These are phyloP conservation scores for Arnoldichthys spilopterus DNA, from an alignment of 2,797 vertebrate species.

Conservation along the genomic window DNA sequence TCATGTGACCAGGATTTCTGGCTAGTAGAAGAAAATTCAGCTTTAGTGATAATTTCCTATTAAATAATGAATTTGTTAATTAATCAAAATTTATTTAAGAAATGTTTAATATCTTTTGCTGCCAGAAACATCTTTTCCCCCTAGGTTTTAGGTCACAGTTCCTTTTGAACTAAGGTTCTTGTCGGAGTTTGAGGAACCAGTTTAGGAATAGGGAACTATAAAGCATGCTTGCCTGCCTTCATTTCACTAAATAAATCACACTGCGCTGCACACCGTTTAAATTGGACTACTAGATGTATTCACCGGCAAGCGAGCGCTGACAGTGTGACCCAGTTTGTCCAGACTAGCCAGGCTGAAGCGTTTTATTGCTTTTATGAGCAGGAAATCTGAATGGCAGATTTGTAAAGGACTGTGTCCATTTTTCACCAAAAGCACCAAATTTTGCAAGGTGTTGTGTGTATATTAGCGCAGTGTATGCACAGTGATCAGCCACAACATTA, in stretches of 20 bases:
- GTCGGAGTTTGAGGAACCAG: neutral
- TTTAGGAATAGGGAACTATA: neutral
- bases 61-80: too few species aligned
- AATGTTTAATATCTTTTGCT: too few species aligned
- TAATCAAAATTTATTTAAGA: too few species aligned
- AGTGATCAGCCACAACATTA: too few species aligned
- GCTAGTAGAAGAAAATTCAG: too few species aligned
- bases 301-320: neutral
- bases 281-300: slow-evolving; percentile 17
- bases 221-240: neutral
- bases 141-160: neutral
- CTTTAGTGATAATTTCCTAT: too few species aligned
- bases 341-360: neutral
- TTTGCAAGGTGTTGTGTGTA: neutral
- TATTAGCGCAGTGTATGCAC: too few species aligned
- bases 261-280: neutral
- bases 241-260: slow-evolving; percentile 4
- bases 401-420: neutral
- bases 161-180: neutral
- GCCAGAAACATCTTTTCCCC: too few species aligned
- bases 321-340: slow-evolving; percentile 15
- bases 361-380: neutral
- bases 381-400: neutral
- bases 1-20: too few species aligned
- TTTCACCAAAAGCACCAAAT: neutral